phyloP scores from a whole-genome alignment of 2,888 invertebrate species.

The Sepioteuthis lessoniana region DNA sequence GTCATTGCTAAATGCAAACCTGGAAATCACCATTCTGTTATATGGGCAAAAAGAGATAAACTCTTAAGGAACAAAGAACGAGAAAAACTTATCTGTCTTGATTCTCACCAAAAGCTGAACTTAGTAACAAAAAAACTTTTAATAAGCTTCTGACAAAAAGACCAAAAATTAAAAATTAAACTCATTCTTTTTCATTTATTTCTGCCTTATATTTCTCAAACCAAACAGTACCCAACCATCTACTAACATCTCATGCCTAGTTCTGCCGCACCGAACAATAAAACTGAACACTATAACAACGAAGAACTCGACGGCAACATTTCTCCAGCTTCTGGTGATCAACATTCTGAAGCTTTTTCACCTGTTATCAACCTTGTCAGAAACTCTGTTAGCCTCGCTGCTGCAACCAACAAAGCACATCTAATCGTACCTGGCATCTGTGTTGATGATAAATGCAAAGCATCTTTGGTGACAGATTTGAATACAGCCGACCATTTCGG shows the following conservation, averaged over 20 bases:
- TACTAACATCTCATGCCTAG: constrained; percentile 36
- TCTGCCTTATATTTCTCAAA: neutral
- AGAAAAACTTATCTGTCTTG: neutral
- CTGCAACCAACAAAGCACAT: neutral
- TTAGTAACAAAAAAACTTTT: too few relatives aligned
- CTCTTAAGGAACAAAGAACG: neutral
- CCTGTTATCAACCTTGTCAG: neutral
- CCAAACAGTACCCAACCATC: neutral
- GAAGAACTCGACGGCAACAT: neutral
- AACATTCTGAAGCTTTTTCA: neutral
- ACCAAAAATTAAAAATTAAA: neutral
- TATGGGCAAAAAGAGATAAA: neutral
- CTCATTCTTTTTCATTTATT: neutral
- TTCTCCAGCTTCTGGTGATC: neutral
- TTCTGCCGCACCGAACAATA: neutral
- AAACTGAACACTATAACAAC: neutral
- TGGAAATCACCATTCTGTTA: neutral
- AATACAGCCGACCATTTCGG: neutral
- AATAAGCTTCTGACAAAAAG: too few relatives aligned
- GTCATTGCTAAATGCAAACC: neutral
- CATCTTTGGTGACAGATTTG: neutral
- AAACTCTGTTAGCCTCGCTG: neutral
- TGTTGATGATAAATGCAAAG: neutral
- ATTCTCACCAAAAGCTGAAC: neutral
- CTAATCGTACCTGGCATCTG: neutral